These are phyloP conservation scores for Rotaria socialis DNA, from an alignment of 2,888 invertebrate genomes.

Conservation along the genomic window DNA sequence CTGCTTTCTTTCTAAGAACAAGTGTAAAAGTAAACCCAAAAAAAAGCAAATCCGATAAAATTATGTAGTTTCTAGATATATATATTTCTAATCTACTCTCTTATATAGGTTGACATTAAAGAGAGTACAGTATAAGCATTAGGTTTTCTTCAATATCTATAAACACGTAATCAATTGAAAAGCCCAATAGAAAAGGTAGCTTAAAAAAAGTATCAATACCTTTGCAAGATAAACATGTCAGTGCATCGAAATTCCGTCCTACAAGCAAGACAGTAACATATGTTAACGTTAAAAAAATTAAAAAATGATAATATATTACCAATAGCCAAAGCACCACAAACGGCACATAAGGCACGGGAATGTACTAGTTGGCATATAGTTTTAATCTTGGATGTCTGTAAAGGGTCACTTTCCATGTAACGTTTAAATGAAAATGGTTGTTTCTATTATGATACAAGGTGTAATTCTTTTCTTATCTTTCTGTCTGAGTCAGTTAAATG, in stretches of 20 bases:
- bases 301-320: not conserved
- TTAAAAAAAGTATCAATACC: not conserved
- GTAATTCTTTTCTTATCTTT: not conserved
- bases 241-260: constrained; percentile 3
- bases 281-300: not conserved
- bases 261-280: not conserved
- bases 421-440: not conserved
- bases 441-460: not conserved
- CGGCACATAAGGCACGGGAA: not conserved
- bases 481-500: not conserved
- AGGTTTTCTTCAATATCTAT: not conserved
- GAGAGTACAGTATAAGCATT: not conserved
- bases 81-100: too few species aligned
- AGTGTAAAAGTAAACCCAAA: too few species aligned
- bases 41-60: too few species aligned
- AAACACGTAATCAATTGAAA: not conserved
- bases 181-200: not conserved
- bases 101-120: too few species aligned
- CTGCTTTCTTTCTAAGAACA: too few species aligned
- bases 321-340: not conserved
- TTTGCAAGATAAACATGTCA: constrained; percentile 2
- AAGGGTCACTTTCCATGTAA: not conserved
- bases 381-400: not conserved
- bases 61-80: too few species aligned
- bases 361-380: not conserved